Evolutionary conservation across 2,888 invertebrate species (phyloP), one percentile per base, ranked within the genome.

Genomic region (Hoplodrina blanda): DNA sequence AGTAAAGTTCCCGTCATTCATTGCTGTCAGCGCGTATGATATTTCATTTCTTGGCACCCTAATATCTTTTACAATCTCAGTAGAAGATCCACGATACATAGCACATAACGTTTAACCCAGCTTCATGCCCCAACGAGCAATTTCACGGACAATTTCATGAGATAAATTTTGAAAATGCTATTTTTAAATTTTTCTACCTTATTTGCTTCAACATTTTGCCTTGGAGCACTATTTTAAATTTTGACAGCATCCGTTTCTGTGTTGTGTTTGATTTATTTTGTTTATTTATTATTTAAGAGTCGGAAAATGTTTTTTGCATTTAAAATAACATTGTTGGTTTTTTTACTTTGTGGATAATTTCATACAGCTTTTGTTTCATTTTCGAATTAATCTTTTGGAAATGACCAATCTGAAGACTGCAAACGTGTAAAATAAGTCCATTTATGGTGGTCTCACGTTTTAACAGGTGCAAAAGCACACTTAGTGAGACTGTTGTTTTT

Each of bases 101-200:
- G 60, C 80, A 76, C 80, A 83, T 73, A 86, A 76, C 76, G 73
- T 84, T 82, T 80, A 86, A 81, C 72, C 76, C 68, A 50, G 82
- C 85, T 84, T 81, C 87, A 81, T 81, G 84, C 87, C 77, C 61
- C 81, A 79, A 81, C 80, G 83, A 79, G 77, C 87, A 88, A 88
- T 88, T 88, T 88, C 83, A 87, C 86, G 81, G 81, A 82, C 87
- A 86, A 88, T 88, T 88, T 88, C 84, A 78, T 73, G 82, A 85
- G 82, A 85, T 84, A 87, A 83, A 87, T 88, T 88, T 80, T 62
- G 79, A 85, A 87, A 88, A 85, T 80, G 80, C 80, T 80, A 85
- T 87, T 85, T 87, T 87, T 80, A 81, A 87, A 88, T 80, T 83
- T 84, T 81, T 68, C 66, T 79, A 68, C 76, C 68, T 71, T 80